Percentiles rank a stretch among this genome's conserved stretches.
These are phyloP conservation scores for Pyrgilauda ruficollis DNA, from an alignment of 2,113 vertebrate species.

Conservation along the genomic window DNA sequence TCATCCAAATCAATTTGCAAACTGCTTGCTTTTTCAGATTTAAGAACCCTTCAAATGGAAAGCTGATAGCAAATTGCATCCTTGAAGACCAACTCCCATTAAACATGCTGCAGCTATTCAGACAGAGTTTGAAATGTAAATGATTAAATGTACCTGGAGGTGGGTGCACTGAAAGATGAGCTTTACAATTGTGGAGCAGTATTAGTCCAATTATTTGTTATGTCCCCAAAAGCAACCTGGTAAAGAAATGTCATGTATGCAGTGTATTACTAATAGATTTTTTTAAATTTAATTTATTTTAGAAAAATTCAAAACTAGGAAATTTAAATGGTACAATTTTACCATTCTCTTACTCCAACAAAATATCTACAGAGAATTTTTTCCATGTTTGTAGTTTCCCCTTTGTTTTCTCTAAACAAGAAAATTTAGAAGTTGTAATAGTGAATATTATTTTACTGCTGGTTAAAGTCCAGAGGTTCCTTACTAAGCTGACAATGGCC, in stretches of 20 bases:
- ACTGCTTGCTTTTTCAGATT: not conserved
- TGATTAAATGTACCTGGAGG: not conserved
- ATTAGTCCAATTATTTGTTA: not conserved
- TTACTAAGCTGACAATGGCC: not conserved
- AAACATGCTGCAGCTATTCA: not conserved
- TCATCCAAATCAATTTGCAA: constrained; percentile 48
- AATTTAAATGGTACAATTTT: not conserved
- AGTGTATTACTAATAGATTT: not conserved
- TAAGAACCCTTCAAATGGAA: constrained; percentile 24
- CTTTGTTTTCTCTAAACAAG: not conserved
- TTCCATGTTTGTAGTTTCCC: not conserved
- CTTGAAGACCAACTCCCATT: not conserved
- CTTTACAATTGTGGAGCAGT: not conserved
- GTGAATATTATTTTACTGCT: not conserved
- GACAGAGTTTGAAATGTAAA: not conserved
- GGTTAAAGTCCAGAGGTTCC: not conserved
- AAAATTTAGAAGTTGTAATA: not conserved
- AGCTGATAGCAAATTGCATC: not conserved
- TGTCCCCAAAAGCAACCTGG: not conserved
- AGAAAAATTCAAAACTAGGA: not conserved
- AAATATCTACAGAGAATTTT: not conserved
- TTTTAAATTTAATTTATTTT: not conserved
- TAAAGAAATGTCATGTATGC: not conserved
- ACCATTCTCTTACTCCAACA: not conserved
- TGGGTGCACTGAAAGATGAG: not conserved